Conservation (phyloP, 92 coral and sea anemone genomes). For the Meandrina meandrites region DNA sequence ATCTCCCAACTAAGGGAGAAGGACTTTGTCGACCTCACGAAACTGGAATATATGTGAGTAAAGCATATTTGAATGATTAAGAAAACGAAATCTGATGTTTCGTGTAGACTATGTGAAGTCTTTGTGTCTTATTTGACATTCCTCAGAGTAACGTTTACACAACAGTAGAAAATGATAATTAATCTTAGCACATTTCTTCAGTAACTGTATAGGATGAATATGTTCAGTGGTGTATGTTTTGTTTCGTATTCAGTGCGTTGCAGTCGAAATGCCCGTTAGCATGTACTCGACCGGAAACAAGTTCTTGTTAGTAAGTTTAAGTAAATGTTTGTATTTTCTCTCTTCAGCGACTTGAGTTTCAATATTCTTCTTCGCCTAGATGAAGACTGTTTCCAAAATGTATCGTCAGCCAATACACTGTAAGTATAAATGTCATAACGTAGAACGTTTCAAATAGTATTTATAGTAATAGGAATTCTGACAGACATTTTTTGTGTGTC, state of each 20-base stretch:
- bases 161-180: too few relatives aligned
- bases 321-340: background rate
- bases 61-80: background rate
- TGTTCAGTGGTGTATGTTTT: too few relatives aligned
- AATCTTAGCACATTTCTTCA: too few relatives aligned
- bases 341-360: background rate
- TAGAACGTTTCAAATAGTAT: background rate
- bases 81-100: background rate
- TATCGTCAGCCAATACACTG: background rate
- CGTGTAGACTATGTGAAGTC: too few relatives aligned
- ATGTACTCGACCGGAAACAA: too few relatives aligned
- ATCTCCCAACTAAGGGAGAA: background rate
- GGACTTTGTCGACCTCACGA: background rate
- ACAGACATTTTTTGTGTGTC: too few relatives aligned
- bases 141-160: too few relatives aligned
- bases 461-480: background rate
- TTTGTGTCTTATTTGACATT: too few relatives aligned
- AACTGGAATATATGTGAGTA: slow-evolving; percentile 13
- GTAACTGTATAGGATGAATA: too few relatives aligned
- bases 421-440: background rate
- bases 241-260: too few relatives aligned
- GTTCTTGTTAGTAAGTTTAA: background rate
- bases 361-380: background rate
- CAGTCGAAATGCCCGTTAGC: too few relatives aligned
- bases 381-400: background rate